These are phyloP conservation scores for Corythoichthys intestinalis DNA, from an alignment of 2,113 vertebrate genomes.

Conservation along the genomic window DNA sequence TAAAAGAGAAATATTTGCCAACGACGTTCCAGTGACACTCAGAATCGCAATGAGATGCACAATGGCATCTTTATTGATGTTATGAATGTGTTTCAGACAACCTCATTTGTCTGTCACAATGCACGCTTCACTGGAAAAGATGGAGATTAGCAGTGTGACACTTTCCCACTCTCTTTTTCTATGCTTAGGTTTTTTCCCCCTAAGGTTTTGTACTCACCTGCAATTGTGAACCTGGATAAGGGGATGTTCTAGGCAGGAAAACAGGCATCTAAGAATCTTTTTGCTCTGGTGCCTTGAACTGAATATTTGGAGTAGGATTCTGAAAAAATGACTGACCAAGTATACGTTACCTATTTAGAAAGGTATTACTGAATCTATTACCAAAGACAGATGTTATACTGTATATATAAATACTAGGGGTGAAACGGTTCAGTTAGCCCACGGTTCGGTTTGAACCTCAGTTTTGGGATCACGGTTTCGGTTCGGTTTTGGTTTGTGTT, in stretches of 20 bases:
- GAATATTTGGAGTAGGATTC: slow-evolving; percentile 12
- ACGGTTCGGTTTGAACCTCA: too few relatives aligned
- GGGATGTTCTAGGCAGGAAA: slow-evolving; percentile 31
- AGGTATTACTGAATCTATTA: neutral
- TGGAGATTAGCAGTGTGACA: slow-evolving; percentile 47
- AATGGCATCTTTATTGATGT: slow-evolving; percentile 44
- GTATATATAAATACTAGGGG: neutral
- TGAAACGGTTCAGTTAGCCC: too few relatives aligned
- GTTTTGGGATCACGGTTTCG: too few relatives aligned
- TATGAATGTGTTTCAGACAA: slow-evolving; percentile 50
- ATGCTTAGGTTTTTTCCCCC: slow-evolving; percentile 29
- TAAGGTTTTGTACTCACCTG: neutral
- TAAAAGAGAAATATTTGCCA: slow-evolving; percentile 27
- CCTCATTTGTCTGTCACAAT: slow-evolving; percentile 46
- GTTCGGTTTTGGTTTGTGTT: too few relatives aligned
- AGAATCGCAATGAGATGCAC: slow-evolving; percentile 24
- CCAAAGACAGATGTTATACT: neutral
- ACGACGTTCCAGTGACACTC: slow-evolving; percentile 14
- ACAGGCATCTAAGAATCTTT: slow-evolving; percentile 23
- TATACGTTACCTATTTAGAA: slow-evolving; percentile 35
- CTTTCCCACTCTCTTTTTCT: slow-evolving; percentile 21
- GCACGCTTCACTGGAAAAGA: slow-evolving; percentile 52
- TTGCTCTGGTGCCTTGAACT: slow-evolving; percentile 22
- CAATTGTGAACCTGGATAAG: slow-evolving; percentile 40
- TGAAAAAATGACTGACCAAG: slow-evolving; percentile 7